Conservation (phyloP, 2,113 vertebrate genomes). For the Psilopogon haemacephalus region DNA sequence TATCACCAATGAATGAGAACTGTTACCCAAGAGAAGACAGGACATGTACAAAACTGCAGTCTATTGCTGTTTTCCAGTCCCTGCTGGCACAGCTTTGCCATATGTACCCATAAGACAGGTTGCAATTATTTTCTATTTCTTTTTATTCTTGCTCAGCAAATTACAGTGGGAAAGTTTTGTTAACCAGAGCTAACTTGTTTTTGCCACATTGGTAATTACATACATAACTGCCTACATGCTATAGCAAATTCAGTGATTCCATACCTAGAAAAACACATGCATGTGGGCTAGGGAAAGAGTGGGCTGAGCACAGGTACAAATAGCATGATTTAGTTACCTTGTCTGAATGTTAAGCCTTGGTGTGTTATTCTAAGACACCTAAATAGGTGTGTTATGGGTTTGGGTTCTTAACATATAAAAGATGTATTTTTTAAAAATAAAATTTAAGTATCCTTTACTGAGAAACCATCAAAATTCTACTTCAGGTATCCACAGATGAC, state of each 20-base stretch:
- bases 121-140: background rate
- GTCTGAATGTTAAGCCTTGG: constrained; percentile 7
- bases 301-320: constrained; percentile 39
- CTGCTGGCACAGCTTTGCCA: background rate
- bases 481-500: background rate
- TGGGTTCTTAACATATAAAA: background rate
- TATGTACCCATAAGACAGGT: background rate
- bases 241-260: constrained; percentile 25
- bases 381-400: background rate
- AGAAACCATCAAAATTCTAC: background rate
- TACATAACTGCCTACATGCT: constrained; percentile 38
- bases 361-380: background rate
- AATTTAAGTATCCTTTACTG: background rate
- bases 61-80: background rate
- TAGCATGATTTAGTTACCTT: background rate
- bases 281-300: constrained; percentile 30
- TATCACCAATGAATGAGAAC: background rate
- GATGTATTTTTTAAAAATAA: background rate
- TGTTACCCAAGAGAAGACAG: background rate
- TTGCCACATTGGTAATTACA: constrained; percentile 19
- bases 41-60: background rate
- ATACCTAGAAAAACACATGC: constrained; percentile 37
- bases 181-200: constrained; percentile 1
- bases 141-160: background rate
- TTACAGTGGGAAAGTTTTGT: background rate